Evolutionary conservation across 2,113 vertebrate genomes (phyloP).

Genomic region (Cryptotis parvus): DNA sequence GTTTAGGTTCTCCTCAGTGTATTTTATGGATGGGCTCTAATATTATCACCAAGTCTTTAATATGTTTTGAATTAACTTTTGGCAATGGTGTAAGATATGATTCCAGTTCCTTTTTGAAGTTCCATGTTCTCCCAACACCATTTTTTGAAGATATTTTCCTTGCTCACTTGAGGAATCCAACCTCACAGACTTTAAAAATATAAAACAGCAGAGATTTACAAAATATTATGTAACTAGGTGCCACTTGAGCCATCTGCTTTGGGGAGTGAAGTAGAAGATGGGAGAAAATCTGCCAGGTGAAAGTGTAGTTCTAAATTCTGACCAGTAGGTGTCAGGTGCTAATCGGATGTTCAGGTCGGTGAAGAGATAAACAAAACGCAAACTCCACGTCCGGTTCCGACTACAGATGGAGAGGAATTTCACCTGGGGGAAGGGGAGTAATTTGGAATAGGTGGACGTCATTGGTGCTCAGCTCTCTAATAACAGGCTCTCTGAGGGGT

Average conservation of each 20-base stretch:
- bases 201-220: not conserved
- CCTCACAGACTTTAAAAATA: no score
- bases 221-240: not conserved
- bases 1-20: not conserved
- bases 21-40: not conserved
- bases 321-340: slow-evolving; percentile 35
- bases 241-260: not conserved
- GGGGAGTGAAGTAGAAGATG: not conserved
- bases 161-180: not conserved
- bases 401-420: not conserved
- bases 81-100: not conserved
- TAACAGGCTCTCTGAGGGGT: not conserved
- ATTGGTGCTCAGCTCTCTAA: not conserved
- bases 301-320: not conserved
- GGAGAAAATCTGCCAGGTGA: not conserved
- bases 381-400: slow-evolving; percentile 13
- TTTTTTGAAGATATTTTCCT: not conserved
- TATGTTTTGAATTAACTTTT: not conserved
- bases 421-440: not conserved
- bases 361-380: not conserved
- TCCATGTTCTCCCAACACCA: not conserved
- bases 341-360: not conserved
- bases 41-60: not conserved
- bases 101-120: not conserved
- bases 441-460: not conserved